Conservation (phyloP, 2,113 vertebrate species). For the Oncorhynchus clarkii region DNA sequence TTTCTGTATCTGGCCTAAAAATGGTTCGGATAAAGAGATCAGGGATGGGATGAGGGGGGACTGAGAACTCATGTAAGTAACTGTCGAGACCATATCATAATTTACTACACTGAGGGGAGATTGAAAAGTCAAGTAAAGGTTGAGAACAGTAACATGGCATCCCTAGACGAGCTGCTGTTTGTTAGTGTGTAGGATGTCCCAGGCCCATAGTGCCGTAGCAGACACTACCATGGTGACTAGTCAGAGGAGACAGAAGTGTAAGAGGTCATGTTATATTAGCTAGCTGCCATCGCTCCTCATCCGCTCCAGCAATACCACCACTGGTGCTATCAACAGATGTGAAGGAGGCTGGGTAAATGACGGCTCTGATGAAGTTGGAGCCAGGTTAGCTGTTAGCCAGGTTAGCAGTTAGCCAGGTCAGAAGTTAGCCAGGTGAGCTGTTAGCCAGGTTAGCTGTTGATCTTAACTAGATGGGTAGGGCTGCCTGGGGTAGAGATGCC, state of each 20-base stretch:
- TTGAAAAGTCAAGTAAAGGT: no score
- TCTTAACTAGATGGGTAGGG: background rate
- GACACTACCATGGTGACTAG: background rate
- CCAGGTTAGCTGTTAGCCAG: background rate
- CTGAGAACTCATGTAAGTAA: no score
- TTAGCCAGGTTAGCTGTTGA: background rate
- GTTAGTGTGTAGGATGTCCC: background rate
- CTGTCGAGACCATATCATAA: no score
- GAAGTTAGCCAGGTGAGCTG: no score
- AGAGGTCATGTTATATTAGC: conserved; percentile 39
- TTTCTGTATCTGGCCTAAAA: no score
- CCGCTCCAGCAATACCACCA: background rate
- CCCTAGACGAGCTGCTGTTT: background rate
- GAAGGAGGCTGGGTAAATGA: no score
- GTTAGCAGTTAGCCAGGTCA: background rate
- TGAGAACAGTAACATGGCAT: no score
- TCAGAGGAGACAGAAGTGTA: conserved; percentile 29
- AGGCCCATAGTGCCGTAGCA: background rate
- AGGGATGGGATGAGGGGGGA: no score
- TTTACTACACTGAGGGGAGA: no score
- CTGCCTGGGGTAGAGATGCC: background rate
- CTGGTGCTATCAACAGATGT: background rate
- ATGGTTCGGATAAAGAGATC: no score
- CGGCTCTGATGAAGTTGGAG: no score
- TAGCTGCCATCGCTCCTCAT: conserved; percentile 12